Conservation (phyloP, 2,888 invertebrate genomes). For the Serripes groenlandicus region DNA sequence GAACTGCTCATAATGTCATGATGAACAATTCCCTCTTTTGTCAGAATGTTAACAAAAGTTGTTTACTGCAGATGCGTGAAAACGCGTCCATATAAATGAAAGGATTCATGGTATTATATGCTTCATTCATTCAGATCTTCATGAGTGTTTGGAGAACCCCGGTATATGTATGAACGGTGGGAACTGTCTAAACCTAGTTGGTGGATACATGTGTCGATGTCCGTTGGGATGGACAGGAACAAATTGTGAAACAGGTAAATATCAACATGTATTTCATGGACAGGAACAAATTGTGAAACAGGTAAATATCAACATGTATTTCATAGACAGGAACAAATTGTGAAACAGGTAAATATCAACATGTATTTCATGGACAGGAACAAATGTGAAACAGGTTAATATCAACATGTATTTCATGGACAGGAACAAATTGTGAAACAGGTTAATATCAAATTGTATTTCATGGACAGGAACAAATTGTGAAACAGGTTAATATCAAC, state of each 20-base stretch:
- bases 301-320: constrained; percentile 34
- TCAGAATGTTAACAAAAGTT: not conserved
- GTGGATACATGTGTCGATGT: constrained; percentile 67
- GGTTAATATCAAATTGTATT: no score
- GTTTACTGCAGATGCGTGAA: not conserved
- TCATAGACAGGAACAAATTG: not conserved
- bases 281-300: not conserved
- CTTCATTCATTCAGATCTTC: no score
- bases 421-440: no score
- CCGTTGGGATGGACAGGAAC: constrained; percentile 61
- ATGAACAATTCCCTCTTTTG: not conserved
- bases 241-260: constrained; percentile 67
- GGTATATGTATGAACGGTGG: constrained; percentile 66
- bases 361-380: no score
- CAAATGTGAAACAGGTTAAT: no score
- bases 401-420: no score
- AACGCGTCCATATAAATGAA: not conserved
- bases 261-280: no score
- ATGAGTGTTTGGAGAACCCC: constrained; percentile 64
- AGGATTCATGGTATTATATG: not conserved
- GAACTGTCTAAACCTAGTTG: constrained; percentile 66
- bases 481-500: no score
- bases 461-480: no score
- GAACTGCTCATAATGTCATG: no score
- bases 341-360: no score